Base-by-base conservation (phyloP, 2,888 invertebrate genomes). In the Plagiodera versicolora region DNA sequence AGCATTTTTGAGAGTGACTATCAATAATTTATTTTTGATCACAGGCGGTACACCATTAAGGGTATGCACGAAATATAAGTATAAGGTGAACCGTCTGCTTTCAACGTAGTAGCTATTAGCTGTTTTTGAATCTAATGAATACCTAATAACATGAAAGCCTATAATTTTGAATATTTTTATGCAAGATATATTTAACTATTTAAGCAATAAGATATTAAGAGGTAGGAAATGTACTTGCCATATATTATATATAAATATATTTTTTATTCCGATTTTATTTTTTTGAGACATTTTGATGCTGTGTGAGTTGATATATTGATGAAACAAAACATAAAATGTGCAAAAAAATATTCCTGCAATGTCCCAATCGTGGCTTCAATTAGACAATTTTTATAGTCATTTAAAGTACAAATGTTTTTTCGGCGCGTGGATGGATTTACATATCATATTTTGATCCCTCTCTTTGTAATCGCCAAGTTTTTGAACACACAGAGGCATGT, bases 351-450 rank as follows among this genome's bases (percentile, higher is more conserved):
- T 32, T 65, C 66, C 64, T 67, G 68, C 65, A 70, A 67, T 70
- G 66, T 65, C 68, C 67, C 67, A 65, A 66, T 67, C 59, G 70
- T 71, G 71, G 71, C 71, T 72, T 71, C 66, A 66, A 71, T 71
- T 71, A 67, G 69, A 70, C 82, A 82, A 85, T 72, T 69, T 70
- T 85, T 87, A 87, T 89, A 89, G 89, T 89, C 89, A 88, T 88
- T 88, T 87, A 72, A 86, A 89, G 89, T 89, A 89, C 89, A 89
- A 89, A 89, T 87, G 87, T 87, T 88, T 48, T 56, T 62, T 70
- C 67, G 66, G 51, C 86, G 77, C 77, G 72, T 78, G 78, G 73
- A 75, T 77, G 75, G 71, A 73, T 72, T 39, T 70, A 76, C 75
- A 76, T 75, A 76, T 75, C 75, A 76, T 67, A 71, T 68, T 70